A percentile compares a stretch with the other conserved stretches of the same genome.
These are phyloP conservation scores for Forbesichthys papilliferus DNA, from an alignment of 2,113 vertebrate genomes.

Conservation along the genomic window DNA sequence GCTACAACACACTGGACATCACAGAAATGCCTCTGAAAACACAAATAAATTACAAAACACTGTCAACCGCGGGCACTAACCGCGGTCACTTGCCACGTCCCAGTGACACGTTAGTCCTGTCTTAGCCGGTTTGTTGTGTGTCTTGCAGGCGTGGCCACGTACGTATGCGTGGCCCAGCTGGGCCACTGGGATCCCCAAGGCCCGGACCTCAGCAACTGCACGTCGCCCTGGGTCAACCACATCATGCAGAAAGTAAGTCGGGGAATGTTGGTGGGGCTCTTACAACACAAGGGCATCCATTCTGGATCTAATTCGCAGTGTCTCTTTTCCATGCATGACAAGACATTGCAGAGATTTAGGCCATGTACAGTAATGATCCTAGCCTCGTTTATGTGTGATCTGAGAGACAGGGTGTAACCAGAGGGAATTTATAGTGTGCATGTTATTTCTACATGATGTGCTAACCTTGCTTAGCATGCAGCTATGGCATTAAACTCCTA, in stretches of 20 bases:
- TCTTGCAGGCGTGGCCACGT: conserved; percentile 90
- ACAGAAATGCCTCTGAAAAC: background rate
- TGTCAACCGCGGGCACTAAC: conserved; percentile 23
- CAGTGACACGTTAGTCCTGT: conserved; percentile 47
- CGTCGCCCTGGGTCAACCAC: conserved; percentile 97
- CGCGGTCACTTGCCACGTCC: conserved; percentile 20
- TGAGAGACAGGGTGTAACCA: background rate
- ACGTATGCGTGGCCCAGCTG: conserved; percentile 83
- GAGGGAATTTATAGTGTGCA: too few relatives aligned
- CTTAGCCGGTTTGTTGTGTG: conserved; percentile 47
- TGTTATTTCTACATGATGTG: conserved; percentile 15
- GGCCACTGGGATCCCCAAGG: conserved; percentile 93
- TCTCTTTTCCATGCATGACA: conserved; percentile 41
- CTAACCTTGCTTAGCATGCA: background rate
- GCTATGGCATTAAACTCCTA: conserved; percentile 3
- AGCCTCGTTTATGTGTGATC: conserved; percentile 21
- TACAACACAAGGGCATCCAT: background rate
- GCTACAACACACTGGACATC: background rate
- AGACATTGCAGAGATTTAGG: conserved; percentile 44
- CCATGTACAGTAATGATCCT: conserved; percentile 28
- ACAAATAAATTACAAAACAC: conserved; percentile 16
- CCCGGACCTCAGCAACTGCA: conserved; percentile 98
- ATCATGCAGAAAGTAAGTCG: conserved; percentile 94
- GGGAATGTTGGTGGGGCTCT: conserved; percentile 18
- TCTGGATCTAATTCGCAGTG: conserved; percentile 31